A percentile compares a stretch with the other conserved stretches of the same genome.
phyloP scores from a whole-genome alignment of 1,140 invertebrate genomes.

The Halotydeus destructor region DNA sequence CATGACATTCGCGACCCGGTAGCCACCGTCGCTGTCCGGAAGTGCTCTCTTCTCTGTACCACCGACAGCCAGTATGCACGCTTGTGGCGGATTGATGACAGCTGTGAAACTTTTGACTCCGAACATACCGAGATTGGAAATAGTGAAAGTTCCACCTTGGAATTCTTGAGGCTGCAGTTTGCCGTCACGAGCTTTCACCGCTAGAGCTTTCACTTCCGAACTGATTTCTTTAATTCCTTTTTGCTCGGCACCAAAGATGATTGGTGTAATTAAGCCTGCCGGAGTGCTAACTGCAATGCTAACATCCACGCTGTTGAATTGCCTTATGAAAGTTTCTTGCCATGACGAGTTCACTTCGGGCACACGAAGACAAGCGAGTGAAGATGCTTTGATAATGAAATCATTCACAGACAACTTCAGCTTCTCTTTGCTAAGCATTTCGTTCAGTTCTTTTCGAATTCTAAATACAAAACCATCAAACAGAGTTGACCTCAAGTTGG shows the following conservation, averaged over 20 bases:
- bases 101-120: conserved; percentile 48
- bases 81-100: conserved; percentile 46
- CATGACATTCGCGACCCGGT: conserved; percentile 32
- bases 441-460: conserved; percentile 48
- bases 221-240: conserved; percentile 67
- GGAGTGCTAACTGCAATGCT: conserved; percentile 91
- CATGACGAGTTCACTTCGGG: conserved; percentile 89
- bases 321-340: conserved; percentile 80
- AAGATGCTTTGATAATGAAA: conserved; percentile 87
- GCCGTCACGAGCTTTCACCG: conserved; percentile 64
- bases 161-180: conserved; percentile 93
- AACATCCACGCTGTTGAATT: conserved; percentile 84
- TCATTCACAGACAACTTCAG: conserved; percentile 86
- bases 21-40: conserved; percentile 24
- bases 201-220: conserved; percentile 57
- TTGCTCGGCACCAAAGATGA: conserved; percentile 75
- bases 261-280: conserved; percentile 88
- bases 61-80: conserved; percentile 43
- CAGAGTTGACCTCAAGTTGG: background rate
- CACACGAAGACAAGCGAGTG: conserved; percentile 70
- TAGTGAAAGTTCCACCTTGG: conserved; percentile 56
- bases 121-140: conserved; percentile 97
- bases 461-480: conserved; percentile 22
- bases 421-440: conserved; percentile 53
- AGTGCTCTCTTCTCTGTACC: conserved; percentile 33